Percentiles rank a stretch among this genome's conserved stretches.
Evolutionary conservation across 2,113 vertebrate species (phyloP).

Genomic region (Ammodytes dubius): DNA sequence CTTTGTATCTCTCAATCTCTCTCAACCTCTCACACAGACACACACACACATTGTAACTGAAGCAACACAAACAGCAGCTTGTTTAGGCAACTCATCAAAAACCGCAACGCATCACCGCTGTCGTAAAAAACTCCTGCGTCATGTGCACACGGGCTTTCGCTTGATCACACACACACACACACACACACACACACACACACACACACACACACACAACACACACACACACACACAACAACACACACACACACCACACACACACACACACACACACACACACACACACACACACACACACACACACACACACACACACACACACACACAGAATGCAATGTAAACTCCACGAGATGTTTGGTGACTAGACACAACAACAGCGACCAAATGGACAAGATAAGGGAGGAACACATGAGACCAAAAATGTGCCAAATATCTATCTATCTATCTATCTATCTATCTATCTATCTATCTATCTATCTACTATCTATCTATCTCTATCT

Average conservation of each 20-base stretch:
- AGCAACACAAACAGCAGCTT: constrained; percentile 39
- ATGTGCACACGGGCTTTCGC: constrained; percentile 9
- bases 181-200: neutral
- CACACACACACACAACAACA: constrained; percentile 32
- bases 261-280: constrained; percentile 8
- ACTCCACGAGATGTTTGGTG: neutral
- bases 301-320: constrained; percentile 27
- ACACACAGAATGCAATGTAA: neutral
- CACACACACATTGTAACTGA: constrained; percentile 11
- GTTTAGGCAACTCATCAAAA: constrained; percentile 47
- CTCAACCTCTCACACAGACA: neutral
- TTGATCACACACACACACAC: constrained; percentile 7
- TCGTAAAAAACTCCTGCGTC: constrained; percentile 51
- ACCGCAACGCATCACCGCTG: constrained; percentile 11
- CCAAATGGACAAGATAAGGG: neutral
- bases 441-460: too few relatives aligned
- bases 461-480: too few relatives aligned
- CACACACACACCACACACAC: constrained; percentile 18
- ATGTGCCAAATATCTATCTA: neutral
- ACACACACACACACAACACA: constrained; percentile 15
- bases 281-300: constrained; percentile 34
- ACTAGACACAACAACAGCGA: neutral
- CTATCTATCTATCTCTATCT: too few relatives aligned
- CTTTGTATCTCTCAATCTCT: neutral
- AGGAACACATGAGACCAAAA: constrained; percentile 15